These are phyloP conservation scores for Oncopodura yosiiana DNA, from an alignment of 1,140 invertebrate species.

Conservation along the genomic window DNA sequence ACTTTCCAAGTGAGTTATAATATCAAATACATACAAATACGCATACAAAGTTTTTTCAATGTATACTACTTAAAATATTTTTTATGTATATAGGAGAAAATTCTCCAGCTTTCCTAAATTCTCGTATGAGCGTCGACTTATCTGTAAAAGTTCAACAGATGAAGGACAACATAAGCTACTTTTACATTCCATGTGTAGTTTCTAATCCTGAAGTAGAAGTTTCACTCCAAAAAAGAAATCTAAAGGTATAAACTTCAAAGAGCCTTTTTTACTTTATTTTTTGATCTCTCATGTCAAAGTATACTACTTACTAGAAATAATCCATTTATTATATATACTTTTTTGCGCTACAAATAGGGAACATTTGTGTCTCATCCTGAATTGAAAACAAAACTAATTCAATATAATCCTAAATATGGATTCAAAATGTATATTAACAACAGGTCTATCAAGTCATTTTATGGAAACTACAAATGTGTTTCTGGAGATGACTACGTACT, in stretches of 20 bases:
- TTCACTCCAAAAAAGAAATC: slow-evolving; percentile 1
- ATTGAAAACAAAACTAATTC: neutral
- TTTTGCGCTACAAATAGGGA: too few relatives aligned
- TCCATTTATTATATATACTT: neutral
- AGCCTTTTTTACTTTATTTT: neutral
- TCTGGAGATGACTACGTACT: slow-evolving; percentile 6
- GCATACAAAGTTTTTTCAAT: neutral
- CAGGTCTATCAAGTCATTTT: neutral
- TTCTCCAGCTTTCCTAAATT: slow-evolving; percentile 8
- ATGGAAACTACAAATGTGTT: slow-evolving; percentile 12
- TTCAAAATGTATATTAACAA: neutral
- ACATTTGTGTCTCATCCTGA: neutral
- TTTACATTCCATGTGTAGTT: slow-evolving; percentile 4
- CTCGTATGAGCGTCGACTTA: slow-evolving; percentile 9
- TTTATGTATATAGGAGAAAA: slow-evolving; percentile 10
- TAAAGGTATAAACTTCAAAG: neutral
- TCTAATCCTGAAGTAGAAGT: slow-evolving; percentile 1
- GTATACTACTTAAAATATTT: neutral
- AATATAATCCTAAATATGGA: neutral
- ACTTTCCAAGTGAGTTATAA: slow-evolving; percentile 8
- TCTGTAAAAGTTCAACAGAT: neutral
- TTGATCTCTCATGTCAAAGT: neutral
- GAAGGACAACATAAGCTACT: neutral
- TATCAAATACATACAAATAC: neutral
- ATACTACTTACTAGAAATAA: neutral